Conservation (phyloP, 2,113 vertebrate species). For the Micronycteris hirsuta region DNA sequence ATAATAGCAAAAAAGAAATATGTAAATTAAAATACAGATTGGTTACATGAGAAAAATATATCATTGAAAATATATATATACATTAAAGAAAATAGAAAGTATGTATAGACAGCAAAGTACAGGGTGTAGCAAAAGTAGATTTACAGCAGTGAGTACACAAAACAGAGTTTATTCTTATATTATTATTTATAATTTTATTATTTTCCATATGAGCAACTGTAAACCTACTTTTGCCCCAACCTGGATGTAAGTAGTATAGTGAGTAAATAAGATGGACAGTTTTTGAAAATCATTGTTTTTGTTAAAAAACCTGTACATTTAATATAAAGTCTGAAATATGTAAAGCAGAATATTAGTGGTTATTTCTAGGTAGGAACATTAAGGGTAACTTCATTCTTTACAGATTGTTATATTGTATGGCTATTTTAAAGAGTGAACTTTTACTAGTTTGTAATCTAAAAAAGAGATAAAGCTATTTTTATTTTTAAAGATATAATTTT, state of each 20-base stretch:
- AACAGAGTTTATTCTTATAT: neutral
- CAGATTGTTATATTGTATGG: neutral
- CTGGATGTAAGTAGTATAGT: neutral
- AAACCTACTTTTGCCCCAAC: neutral
- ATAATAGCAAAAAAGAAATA: neutral
- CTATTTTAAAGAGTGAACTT: neutral
- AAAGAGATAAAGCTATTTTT: neutral
- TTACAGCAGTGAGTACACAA: neutral
- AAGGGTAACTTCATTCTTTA: neutral
- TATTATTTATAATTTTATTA: neutral
- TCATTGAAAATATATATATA: neutral
- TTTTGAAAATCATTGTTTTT: neutral
- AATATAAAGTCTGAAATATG: neutral
- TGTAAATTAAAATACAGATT: neutral
- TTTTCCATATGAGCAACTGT: neutral
- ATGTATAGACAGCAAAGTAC: neutral
- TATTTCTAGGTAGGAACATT: neutral
- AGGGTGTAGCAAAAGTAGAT: neutral
- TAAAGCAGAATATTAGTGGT: neutral
- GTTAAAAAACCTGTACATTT: neutral
- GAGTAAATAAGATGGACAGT: neutral
- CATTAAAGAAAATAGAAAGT: neutral
- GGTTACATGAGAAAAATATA: neutral
- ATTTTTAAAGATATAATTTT: neutral
- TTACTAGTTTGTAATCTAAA: slow-evolving; percentile 10